Percentiles rank a stretch among this genome's conserved stretches.
Evolutionary conservation across 2,888 invertebrate species (phyloP).

Genomic region (Chrysopilus asiliformis): DNA sequence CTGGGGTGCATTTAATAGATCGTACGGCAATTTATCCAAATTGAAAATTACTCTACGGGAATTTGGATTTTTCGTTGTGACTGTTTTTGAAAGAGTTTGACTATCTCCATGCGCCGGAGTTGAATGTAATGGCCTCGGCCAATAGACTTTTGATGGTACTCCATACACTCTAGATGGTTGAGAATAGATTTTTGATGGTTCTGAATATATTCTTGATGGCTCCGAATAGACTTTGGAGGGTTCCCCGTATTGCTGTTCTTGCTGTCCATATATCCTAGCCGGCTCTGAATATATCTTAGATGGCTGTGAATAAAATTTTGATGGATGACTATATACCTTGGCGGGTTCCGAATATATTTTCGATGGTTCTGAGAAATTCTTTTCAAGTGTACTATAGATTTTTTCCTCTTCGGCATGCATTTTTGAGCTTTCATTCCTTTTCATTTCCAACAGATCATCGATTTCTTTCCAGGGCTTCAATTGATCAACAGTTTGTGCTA

Average conservation of each 20-base stretch:
- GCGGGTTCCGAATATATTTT: slow-evolving; percentile 40
- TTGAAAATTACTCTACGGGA: slow-evolving; percentile 32
- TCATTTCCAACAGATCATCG: slow-evolving; percentile 26
- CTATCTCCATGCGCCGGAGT: slow-evolving; percentile 13
- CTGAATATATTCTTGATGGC: slow-evolving; percentile 45
- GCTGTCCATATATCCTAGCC: slow-evolving; percentile 41
- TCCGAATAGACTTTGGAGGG: slow-evolving; percentile 42
- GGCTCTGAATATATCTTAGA: slow-evolving; percentile 45
- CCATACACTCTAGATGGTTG: slow-evolving; percentile 44
- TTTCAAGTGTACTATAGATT: slow-evolving; percentile 41
- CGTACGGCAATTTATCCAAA: slow-evolving; percentile 34
- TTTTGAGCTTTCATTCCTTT: slow-evolving; percentile 31
- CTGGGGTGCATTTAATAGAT: slow-evolving; percentile 32
- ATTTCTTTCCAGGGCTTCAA: slow-evolving; percentile 24
- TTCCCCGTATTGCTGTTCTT: slow-evolving; percentile 39
- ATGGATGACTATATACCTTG: slow-evolving; percentile 38
- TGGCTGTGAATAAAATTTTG: slow-evolving; percentile 44
- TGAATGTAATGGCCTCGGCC: slow-evolving; percentile 29
- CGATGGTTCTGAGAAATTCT: slow-evolving; percentile 40
- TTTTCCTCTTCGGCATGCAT: slow-evolving; percentile 41
- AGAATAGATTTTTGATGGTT: slow-evolving; percentile 43
- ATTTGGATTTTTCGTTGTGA: slow-evolving; percentile 14
- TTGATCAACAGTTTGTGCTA: slow-evolving; percentile 34
- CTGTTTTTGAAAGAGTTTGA: neutral
- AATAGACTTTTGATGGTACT: slow-evolving; percentile 40